These are phyloP conservation scores for Conistra vaccinii DNA, from an alignment of 2,888 invertebrate genomes.

Conservation along the genomic window DNA sequence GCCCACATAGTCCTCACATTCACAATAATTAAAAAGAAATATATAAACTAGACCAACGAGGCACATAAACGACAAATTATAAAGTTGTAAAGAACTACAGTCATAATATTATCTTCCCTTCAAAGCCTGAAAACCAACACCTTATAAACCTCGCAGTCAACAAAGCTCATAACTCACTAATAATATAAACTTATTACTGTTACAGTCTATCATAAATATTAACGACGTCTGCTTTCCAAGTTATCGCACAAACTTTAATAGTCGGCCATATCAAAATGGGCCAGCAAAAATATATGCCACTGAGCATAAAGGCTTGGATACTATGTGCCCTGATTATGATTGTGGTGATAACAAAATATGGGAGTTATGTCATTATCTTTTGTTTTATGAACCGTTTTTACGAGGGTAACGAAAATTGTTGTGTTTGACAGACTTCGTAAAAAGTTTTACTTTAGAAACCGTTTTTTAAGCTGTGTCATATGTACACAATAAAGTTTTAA, in stretches of 20 bases:
- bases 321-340: conserved; percentile 31
- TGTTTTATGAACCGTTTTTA: conserved; percentile 29
- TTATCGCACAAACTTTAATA: conserved; percentile 72
- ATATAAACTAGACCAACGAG: too few relatives aligned
- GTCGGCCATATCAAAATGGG: conserved; percentile 74
- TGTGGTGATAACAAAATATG: conserved; percentile 12
- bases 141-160: too few relatives aligned
- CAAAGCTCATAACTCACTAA: conserved; percentile 46
- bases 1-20: too few relatives aligned
- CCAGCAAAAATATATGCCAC: conserved; percentile 73
- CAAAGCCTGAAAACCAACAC: background rate
- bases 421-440: background rate
- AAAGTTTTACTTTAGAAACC: too few relatives aligned
- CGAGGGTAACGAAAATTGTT: background rate
- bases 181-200: conserved; percentile 52
- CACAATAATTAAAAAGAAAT: too few relatives aligned
- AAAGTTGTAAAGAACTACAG: background rate
- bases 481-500: too few relatives aligned
- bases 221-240: conserved; percentile 67
- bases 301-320: conserved; percentile 48
- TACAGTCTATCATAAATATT: conserved; percentile 67
- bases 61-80: too few relatives aligned
- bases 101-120: too few relatives aligned
- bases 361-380: conserved; percentile 34
- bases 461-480: background rate